These are phyloP conservation scores for Tachycineta bicolor DNA, from an alignment of 2,113 vertebrate species.

Conservation along the genomic window DNA sequence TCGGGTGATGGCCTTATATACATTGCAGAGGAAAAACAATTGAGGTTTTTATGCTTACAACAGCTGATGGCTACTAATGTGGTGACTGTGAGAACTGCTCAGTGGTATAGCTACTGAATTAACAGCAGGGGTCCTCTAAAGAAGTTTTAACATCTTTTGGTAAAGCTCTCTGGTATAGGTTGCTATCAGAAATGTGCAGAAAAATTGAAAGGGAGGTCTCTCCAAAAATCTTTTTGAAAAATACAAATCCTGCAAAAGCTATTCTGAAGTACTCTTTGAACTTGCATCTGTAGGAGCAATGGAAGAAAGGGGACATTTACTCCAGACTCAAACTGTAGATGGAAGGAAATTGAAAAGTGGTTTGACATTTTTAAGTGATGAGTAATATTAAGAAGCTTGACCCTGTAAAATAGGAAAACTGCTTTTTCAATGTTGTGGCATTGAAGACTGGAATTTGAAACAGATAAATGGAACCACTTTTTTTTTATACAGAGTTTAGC, in stretches of 20 bases:
- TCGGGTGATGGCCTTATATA: not conserved
- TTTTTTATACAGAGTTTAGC: not conserved
- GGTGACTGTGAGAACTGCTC: not conserved
- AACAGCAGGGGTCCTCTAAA: not conserved
- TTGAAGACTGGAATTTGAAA: not conserved
- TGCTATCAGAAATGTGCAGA: not conserved
- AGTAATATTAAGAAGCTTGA: conserved; percentile 12
- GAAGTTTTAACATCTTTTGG: not conserved
- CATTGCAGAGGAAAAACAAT: not conserved
- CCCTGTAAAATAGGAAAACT: not conserved
- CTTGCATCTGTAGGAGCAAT: not conserved
- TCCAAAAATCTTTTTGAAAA: not conserved
- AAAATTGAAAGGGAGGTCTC: not conserved
- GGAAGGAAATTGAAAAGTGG: not conserved
- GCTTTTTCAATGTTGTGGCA: not conserved
- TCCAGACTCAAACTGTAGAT: not conserved
- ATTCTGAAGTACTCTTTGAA: conserved; percentile 30
- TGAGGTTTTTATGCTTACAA: not conserved
- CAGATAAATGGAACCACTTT: not conserved
- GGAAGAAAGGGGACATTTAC: not conserved
- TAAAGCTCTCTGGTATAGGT: not conserved
- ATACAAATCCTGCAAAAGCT: not conserved
- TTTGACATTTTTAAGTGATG: conserved; percentile 10
- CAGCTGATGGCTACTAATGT: not conserved
- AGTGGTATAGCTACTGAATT: not conserved